Conservation (phyloP, 1,140 invertebrate genomes). For the Leptinotarsa texana region DNA sequence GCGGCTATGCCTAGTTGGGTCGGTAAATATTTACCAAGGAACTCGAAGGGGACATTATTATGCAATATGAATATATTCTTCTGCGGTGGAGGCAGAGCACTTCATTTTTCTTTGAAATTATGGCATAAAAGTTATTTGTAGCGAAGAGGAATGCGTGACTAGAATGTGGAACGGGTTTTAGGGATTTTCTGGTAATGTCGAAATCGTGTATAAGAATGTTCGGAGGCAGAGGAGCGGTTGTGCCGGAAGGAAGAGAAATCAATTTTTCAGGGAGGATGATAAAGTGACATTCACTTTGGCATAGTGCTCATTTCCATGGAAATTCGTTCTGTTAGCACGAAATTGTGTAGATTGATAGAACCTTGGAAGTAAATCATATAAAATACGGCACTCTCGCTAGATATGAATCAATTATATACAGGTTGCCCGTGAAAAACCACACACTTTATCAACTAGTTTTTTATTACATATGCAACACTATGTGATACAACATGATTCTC, state of each 20-base stretch:
- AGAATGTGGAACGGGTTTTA: conserved; percentile 16
- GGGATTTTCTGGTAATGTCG: conserved; percentile 18
- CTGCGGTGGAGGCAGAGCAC: conserved; percentile 22
- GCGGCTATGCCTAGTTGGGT: conserved; percentile 36
- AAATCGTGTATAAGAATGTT: conserved; percentile 19
- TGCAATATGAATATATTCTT: conserved; percentile 39
- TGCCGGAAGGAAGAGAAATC: conserved; percentile 5
- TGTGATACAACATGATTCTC: too few relatives aligned
- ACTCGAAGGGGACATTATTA: conserved; percentile 27
- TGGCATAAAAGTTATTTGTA: conserved; percentile 17
- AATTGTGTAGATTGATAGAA: neutral
- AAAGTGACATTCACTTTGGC: neutral
- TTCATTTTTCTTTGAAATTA: conserved; percentile 27
- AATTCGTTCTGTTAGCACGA: neutral
- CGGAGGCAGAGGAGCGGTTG: neutral
- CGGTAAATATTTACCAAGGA: conserved; percentile 40
- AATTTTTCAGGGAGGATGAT: conserved; percentile 9
- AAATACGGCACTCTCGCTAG: too few relatives aligned
- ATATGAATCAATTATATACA: too few relatives aligned
- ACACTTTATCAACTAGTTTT: too few relatives aligned
- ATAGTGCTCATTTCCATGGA: neutral
- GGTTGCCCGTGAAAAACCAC: too few relatives aligned
- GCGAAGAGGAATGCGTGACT: conserved; percentile 8
- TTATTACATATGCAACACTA: too few relatives aligned
- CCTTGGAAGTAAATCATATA: too few relatives aligned